Percentiles rank a stretch among this genome's conserved stretches.
Evolutionary conservation across 2,113 vertebrate genomes (phyloP).

Genomic region (Megatriorchis doriae): DNA sequence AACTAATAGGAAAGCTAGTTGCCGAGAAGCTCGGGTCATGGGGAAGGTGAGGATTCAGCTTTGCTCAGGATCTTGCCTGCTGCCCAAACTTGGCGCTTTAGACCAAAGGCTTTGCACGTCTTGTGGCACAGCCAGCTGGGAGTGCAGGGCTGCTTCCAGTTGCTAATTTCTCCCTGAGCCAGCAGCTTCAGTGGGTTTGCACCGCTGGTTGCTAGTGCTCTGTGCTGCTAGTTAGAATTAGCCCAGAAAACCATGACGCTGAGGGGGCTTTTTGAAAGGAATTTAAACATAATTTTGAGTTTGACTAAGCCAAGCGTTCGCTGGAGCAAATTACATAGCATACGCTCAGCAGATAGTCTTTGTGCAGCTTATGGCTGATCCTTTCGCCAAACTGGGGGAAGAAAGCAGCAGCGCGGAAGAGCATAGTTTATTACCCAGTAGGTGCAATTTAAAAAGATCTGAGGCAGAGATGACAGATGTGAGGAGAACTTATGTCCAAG

Average conservation of each 20-base stretch:
- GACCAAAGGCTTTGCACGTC: accelerated
- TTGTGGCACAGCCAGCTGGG: accelerated
- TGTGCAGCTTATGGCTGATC: not conserved
- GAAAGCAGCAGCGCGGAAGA: not conserved
- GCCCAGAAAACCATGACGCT: not conserved
- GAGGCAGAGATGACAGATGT: conserved; percentile 6
- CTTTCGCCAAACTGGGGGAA: not conserved
- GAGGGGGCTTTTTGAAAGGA: not conserved
- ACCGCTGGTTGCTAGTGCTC: not conserved
- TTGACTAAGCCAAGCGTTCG: not conserved
- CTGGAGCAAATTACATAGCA: not conserved
- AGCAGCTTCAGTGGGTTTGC: not conserved
- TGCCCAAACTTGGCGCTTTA: not conserved
- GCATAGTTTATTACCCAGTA: conserved; percentile 36
- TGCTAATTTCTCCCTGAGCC: not conserved
- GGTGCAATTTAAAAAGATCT: conserved; percentile 45
- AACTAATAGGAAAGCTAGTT: not conserved
- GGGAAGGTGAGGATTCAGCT: not conserved
- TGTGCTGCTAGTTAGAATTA: not conserved
- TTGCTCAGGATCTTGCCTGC: not conserved
- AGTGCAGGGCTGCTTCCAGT: not conserved
- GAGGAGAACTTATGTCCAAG: not conserved
- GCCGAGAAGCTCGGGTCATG: not conserved
- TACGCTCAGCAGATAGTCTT: not conserved
- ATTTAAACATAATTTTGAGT: not conserved